phyloP scores from a whole-genome alignment of 2,797 vertebrate genomes.

The Coluber constrictor region DNA sequence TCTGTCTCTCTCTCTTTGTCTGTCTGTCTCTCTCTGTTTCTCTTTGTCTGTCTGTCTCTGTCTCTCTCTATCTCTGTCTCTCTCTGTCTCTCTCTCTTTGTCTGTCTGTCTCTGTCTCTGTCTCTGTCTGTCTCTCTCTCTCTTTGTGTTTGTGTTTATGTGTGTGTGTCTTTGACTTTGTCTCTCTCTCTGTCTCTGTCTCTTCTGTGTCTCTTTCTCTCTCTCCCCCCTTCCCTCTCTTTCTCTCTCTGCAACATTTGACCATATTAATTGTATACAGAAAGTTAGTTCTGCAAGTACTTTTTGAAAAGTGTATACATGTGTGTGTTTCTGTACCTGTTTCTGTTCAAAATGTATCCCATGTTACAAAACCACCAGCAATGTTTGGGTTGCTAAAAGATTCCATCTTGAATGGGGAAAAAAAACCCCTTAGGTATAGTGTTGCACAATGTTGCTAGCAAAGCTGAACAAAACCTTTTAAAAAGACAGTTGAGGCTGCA shows the following conservation, averaged over 20 bases:
- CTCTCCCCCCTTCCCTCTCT: background rate
- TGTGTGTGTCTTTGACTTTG: rapidly evolving
- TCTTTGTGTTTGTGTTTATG: too few species aligned
- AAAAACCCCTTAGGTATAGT: background rate
- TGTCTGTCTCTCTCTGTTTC: too few species aligned
- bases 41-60: too few species aligned
- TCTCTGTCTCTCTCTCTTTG: background rate
- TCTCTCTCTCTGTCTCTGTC: too few species aligned
- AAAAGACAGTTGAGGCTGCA: background rate
- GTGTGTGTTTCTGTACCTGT: background rate
- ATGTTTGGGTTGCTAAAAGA: background rate
- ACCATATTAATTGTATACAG: background rate
- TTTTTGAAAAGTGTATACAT: background rate
- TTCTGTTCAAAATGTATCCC: background rate
- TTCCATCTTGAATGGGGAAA: background rate
- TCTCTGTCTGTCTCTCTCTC: too few species aligned
- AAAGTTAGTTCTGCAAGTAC: background rate
- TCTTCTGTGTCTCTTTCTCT: background rate
- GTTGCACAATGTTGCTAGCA: background rate
- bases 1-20: too few species aligned
- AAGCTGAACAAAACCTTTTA: background rate
- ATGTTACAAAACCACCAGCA: background rate
- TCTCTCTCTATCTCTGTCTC: rapidly evolving
- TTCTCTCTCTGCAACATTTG: background rate
- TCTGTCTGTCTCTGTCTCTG: too few species aligned